Conservation (phyloP, 2,113 vertebrate genomes). For the Cynoglossus semilaevis region DNA sequence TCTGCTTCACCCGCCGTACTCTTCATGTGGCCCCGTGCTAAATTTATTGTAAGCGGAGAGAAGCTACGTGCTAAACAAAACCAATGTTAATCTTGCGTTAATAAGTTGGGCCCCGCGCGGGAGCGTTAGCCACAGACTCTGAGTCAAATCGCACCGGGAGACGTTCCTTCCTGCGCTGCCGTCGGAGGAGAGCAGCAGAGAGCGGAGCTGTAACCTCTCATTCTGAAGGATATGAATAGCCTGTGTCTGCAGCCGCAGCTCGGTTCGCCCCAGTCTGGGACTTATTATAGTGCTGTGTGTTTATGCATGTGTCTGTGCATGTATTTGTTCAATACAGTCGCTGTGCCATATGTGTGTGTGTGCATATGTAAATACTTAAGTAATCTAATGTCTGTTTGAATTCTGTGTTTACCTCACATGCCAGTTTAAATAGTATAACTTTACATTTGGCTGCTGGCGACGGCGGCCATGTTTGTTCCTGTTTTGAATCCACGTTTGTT, state of each 20-base stretch:
- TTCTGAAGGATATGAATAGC: constrained; percentile 81
- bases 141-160: constrained; percentile 37
- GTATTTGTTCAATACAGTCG: constrained; percentile 61
- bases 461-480: constrained; percentile 54
- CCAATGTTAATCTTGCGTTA: constrained; percentile 43
- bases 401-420: constrained; percentile 53
- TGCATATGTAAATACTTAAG: constrained; percentile 63
- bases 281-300: constrained; percentile 78
- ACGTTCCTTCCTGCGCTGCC: constrained; percentile 56
- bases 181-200: constrained; percentile 46
- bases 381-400: constrained; percentile 51
- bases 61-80: constrained; percentile 34
- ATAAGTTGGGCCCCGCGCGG: constrained; percentile 39
- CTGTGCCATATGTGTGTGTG: constrained; percentile 41
- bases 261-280: constrained; percentile 77
- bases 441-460: constrained; percentile 53
- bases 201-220: constrained; percentile 72
- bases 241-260: constrained; percentile 74
- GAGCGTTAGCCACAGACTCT: constrained; percentile 29
- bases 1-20: constrained; percentile 22
- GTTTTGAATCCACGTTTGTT: constrained; percentile 45
- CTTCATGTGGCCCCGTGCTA: constrained; percentile 24
- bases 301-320: constrained; percentile 69
- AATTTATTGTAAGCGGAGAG: constrained; percentile 17
- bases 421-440: constrained; percentile 61